These are phyloP conservation scores for Lamproptera curius DNA, from an alignment of 2,888 invertebrate genomes.

Conservation along the genomic window DNA sequence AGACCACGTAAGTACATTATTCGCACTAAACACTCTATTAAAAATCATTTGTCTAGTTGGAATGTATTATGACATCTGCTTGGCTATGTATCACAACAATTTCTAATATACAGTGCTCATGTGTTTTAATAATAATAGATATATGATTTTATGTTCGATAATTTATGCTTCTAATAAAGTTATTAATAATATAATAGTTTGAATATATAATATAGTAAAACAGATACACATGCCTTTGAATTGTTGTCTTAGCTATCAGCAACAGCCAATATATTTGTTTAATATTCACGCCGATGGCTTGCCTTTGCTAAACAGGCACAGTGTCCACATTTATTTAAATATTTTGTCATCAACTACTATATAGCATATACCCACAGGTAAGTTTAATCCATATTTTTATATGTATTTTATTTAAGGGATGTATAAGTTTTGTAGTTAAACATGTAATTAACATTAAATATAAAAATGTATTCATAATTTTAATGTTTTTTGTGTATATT, in stretches of 20 bases:
- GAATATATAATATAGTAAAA: too few species aligned
- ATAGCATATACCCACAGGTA: conserved; percentile 31
- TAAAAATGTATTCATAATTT: too few species aligned
- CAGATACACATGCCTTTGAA: conserved; percentile 16
- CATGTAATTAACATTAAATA: conserved; percentile 5
- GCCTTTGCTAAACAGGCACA: conserved; percentile 29
- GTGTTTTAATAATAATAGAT: conserved; percentile 15
- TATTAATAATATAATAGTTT: too few species aligned
- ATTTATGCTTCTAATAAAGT: neutral
- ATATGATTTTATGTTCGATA: neutral
- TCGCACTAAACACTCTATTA: neutral
- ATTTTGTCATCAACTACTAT: conserved; percentile 42
- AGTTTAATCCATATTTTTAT: conserved; percentile 14
- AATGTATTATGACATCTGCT: conserved; percentile 11
- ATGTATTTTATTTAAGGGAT: too few species aligned
- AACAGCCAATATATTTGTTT: conserved; percentile 2
- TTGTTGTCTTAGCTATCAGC: too few species aligned
- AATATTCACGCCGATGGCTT: conserved; percentile 30
- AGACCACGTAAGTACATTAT: conserved; percentile 78
- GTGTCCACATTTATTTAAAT: conserved; percentile 45
- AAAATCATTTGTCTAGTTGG: neutral
- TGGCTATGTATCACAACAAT: conserved; percentile 13
- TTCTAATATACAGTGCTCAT: conserved; percentile 2
- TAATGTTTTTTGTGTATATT: too few species aligned
- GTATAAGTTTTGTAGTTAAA: conserved; percentile 14